These are phyloP conservation scores for Caenorhabditis elegans DNA, from an alignment of 1,140 invertebrate species.

Conservation along the genomic window DNA sequence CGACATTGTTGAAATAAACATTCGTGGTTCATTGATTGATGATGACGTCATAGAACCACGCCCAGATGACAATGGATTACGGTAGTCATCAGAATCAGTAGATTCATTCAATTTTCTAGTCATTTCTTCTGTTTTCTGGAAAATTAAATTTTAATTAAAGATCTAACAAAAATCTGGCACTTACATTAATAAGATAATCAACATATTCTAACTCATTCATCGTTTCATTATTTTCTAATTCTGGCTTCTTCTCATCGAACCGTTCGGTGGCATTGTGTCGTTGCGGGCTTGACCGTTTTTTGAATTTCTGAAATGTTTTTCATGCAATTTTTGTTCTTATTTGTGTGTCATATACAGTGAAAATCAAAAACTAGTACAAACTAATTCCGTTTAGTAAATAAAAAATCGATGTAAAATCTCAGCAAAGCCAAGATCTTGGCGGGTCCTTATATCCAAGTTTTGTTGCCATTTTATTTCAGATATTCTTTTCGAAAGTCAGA, in stretches of 20 bases:
- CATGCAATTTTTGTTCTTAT: not conserved
- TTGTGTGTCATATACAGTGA: too few relatives aligned
- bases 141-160: not conserved
- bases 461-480: too few relatives aligned
- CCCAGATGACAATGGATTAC: not conserved
- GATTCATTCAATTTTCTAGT: conserved; percentile 5
- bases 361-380: too few relatives aligned
- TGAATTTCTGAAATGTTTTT: not conserved
- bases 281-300: conserved; percentile 18
- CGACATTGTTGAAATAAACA: not conserved
- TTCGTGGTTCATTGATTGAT: not conserved
- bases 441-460: too few relatives aligned
- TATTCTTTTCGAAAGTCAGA: too few relatives aligned
- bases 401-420: too few relatives aligned
- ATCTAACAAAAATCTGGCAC: too few relatives aligned
- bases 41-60: conserved; percentile 13
- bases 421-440: too few relatives aligned
- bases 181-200: conserved; percentile 19
- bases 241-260: not conserved
- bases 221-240: not conserved
- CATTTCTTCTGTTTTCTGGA: conserved; percentile 9
- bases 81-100: not conserved
- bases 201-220: not conserved
- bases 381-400: too few relatives aligned
- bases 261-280: conserved; percentile 23